phyloP scores from a whole-genome alignment of 1,140 invertebrate genomes.

The Stenopsyche tienmushanensis region DNA sequence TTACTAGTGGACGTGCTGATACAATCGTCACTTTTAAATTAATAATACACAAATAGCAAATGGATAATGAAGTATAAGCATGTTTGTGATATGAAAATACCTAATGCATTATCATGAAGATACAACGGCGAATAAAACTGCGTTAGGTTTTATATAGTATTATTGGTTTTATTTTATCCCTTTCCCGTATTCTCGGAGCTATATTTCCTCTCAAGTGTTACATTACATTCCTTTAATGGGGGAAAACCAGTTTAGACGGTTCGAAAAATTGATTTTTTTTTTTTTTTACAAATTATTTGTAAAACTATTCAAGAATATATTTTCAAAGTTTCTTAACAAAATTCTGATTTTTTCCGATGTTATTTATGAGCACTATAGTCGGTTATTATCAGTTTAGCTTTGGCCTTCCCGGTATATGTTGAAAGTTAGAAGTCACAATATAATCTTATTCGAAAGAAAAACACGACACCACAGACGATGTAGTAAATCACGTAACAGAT shows the following conservation, averaged over 20 bases:
- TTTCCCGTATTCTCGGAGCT: background rate
- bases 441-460: too few species aligned
- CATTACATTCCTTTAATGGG: background rate
- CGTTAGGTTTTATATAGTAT: constrained; percentile 42
- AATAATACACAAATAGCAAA: constrained; percentile 39
- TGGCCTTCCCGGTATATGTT: too few species aligned
- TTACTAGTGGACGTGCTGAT: constrained; percentile 25
- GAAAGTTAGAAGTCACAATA: too few species aligned
- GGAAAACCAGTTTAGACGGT: too few species aligned
- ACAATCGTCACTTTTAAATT: constrained; percentile 24
- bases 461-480: too few species aligned
- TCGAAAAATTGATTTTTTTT: background rate
- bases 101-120: constrained; percentile 39
- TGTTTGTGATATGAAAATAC: constrained; percentile 42
- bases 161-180: constrained; percentile 15
- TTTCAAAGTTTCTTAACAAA: too few species aligned
- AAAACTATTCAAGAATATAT: too few species aligned
- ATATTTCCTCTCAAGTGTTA: background rate
- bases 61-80: constrained; percentile 36
- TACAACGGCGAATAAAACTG: constrained; percentile 34
- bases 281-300: background rate
- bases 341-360: too few species aligned
- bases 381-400: too few species aligned
- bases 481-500: too few species aligned
- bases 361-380: too few species aligned